phyloP scores from a whole-genome alignment of 2,888 invertebrate species.

The Zeuzera pyrina region DNA sequence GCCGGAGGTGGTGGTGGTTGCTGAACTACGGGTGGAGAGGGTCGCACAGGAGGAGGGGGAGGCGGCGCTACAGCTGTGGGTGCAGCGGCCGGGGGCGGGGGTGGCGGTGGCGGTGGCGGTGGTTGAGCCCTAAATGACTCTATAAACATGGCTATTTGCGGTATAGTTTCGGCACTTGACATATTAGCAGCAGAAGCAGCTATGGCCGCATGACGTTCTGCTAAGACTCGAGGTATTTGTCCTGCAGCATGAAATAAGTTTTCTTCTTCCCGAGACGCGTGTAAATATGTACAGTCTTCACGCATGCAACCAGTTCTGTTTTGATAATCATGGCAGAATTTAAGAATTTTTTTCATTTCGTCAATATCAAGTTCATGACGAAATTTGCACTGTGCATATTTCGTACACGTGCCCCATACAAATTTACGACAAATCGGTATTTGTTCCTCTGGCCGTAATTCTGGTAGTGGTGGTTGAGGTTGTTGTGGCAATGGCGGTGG shows the following conservation, averaged over 20 bases:
- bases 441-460: slow-evolving; percentile 19
- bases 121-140: slow-evolving; percentile 13
- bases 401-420: slow-evolving; percentile 51
- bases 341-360: slow-evolving; percentile 43
- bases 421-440: slow-evolving; percentile 41
- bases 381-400: slow-evolving; percentile 40
- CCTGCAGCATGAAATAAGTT: slow-evolving; percentile 35
- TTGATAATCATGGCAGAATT: slow-evolving; percentile 56
- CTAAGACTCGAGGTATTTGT: slow-evolving; percentile 39
- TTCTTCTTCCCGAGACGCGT: slow-evolving; percentile 45
- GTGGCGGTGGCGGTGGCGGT: slow-evolving; percentile 22
- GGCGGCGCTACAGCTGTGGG: slow-evolving; percentile 12
- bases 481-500: slow-evolving; percentile 23
- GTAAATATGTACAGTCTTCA: slow-evolving; percentile 46
- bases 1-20: slow-evolving; percentile 12
- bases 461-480: slow-evolving; percentile 25
- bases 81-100: slow-evolving; percentile 20
- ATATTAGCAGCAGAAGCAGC: slow-evolving; percentile 14
- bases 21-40: slow-evolving; percentile 1
- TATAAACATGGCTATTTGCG: slow-evolving; percentile 25
- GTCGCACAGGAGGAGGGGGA: slow-evolving; percentile 4
- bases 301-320: slow-evolving; percentile 44
- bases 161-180: slow-evolving; percentile 20
- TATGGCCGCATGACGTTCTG: slow-evolving; percentile 40
- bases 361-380: slow-evolving; percentile 43